Evolutionary conservation across 2,113 vertebrate genomes (phyloP), one percentile per base, ranked within the genome.

Genomic region (Crotalus viridis): DNA sequence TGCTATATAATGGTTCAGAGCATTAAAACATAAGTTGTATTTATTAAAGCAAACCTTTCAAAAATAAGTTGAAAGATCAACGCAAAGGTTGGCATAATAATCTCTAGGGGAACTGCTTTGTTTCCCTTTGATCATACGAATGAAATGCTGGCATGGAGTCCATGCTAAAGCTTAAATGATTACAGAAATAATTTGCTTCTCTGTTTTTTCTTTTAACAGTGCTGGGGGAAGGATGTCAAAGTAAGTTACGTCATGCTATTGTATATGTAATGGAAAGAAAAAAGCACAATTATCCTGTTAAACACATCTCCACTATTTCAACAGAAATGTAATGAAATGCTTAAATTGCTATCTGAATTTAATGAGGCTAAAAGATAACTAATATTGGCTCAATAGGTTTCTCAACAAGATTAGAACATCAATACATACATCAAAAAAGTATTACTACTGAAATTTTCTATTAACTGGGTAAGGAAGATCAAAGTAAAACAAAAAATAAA

Each of bases 11-110:
- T 91, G 54, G 55, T 81, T 56, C 92, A 61, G 57, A 10, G 43
- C 81, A 54, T 52, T 46, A 92, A 90, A 95, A 95, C 92, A 24
- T 4, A 43, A 95, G 24, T 39, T 46, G 43, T 90, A 93, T 43
- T 74, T 61, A 95, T 91, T 93, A 96, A 52, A 48, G 39, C 33
- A 59, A 24, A 57, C 39, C 46, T 43, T 95, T 93, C 57, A 89
- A 61, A 92, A 64, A n/a, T 61, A 87, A 56, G 26, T 5, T 13
- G 0, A 91, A 87, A 88, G 12, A 89, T 85, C 93, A 85, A 90
- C 85, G 92, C 85, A 90, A 93, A 93, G 8, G 5, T 89, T 91
- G 57, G 56, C 39, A 85, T 19, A 91, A 5, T n/a, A 94, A 89
- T 85, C 22, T 21, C 64, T 57, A 89, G 55, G 10, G 6, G 6